Conservation (phyloP, 2,888 invertebrate genomes). For the Polyploca ridens region DNA sequence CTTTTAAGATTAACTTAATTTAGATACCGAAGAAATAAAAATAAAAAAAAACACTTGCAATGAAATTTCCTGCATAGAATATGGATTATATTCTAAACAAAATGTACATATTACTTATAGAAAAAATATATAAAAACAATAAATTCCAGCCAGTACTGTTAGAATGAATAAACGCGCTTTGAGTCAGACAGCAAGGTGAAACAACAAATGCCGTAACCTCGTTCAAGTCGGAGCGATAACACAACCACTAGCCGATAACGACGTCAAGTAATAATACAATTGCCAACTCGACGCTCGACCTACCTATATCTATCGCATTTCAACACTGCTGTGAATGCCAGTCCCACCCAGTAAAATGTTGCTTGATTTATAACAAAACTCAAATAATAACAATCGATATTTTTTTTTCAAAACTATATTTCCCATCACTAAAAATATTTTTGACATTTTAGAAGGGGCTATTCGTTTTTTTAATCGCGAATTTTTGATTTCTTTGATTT, state of each 20-base stretch:
- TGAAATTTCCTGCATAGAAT: too few species aligned
- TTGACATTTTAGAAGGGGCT: conserved; percentile 18
- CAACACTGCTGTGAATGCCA: conserved; percentile 66
- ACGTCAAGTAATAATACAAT: conserved; percentile 69
- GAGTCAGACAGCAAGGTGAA: conserved; percentile 69
- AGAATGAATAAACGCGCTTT: conserved; percentile 44
- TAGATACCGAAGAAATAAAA: too few species aligned
- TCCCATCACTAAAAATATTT: conserved; percentile 14
- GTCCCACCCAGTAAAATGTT: conserved; percentile 76
- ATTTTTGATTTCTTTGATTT: conserved; percentile 29
- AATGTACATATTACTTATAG: neutral
- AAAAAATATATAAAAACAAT: neutral
- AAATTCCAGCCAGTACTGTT: conserved; percentile 16
- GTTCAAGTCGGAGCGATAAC: conserved; percentile 61
- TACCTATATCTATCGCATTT: conserved; percentile 79
- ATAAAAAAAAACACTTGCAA: too few species aligned
- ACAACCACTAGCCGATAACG: conserved; percentile 63
- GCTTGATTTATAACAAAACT: conserved; percentile 38
- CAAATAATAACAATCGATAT: conserved; percentile 4
- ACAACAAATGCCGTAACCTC: conserved; percentile 70
- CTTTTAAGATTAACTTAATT: too few species aligned
- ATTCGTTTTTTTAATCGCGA: neutral
- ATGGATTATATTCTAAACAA: neutral
- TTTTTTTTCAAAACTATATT: neutral
- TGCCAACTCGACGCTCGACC: conserved; percentile 81